phyloP scores from a whole-genome alignment of 2,888 invertebrate genomes.

The Notodonta ziczac region DNA sequence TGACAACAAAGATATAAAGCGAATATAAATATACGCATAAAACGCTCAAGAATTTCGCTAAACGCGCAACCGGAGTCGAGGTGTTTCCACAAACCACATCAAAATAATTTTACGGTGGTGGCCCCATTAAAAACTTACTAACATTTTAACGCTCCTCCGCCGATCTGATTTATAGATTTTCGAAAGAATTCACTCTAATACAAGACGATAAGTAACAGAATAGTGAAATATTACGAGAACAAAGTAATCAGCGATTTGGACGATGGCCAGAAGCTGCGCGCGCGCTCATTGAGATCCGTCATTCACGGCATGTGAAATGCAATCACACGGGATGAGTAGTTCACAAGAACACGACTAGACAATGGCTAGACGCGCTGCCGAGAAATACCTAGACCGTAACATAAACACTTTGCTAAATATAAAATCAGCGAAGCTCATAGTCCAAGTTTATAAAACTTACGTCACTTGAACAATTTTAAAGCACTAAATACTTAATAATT shows the following conservation, averaged over 20 bases:
- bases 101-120: slow-evolving; percentile 44
- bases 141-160: slow-evolving; percentile 49
- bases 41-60: slow-evolving; percentile 31
- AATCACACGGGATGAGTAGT: slow-evolving; percentile 2
- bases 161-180: slow-evolving; percentile 57
- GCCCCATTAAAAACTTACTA: slow-evolving; percentile 46
- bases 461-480: not conserved
- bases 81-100: slow-evolving; percentile 48
- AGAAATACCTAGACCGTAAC: not conserved
- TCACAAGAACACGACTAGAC: not conserved
- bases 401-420: not conserved
- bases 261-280: slow-evolving; percentile 48
- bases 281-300: slow-evolving; percentile 58
- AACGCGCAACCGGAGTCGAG: slow-evolving; percentile 33
- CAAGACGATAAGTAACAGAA: slow-evolving; percentile 44
- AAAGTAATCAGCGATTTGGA: slow-evolving; percentile 64
- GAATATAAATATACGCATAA: slow-evolving; percentile 34
- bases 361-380: not conserved
- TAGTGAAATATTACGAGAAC: slow-evolving; percentile 63
- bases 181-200: slow-evolving; percentile 50
- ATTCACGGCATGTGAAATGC: slow-evolving; percentile 47
- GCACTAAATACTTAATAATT: not conserved
- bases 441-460: not conserved
- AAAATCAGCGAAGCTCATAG: not conserved
- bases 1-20: slow-evolving; percentile 33